Percentiles rank a stretch among this genome's conserved stretches.
Conservation (phyloP, 2,113 vertebrate species). For the Camelus dromedarius region DNA sequence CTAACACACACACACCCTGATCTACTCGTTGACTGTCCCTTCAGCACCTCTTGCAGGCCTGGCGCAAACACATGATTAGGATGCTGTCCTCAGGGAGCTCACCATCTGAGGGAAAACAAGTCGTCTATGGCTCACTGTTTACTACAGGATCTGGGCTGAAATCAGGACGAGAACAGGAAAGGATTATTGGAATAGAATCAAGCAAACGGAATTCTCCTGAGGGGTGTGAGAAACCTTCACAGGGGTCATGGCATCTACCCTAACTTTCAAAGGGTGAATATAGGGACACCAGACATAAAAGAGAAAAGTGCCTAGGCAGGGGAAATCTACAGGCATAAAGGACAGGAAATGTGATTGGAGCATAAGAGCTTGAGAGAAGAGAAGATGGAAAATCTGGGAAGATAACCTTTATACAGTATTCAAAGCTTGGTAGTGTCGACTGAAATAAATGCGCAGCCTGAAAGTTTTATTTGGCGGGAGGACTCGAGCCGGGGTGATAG, state of each 20-base stretch:
- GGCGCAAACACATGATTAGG: not conserved
- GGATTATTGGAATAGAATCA: not conserved
- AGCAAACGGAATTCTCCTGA: not conserved
- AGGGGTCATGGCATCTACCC: not conserved
- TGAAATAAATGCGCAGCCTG: too few species aligned
- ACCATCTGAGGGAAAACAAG: not conserved
- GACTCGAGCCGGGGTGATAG: too few species aligned
- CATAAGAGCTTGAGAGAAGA: not conserved
- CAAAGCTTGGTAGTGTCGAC: not conserved
- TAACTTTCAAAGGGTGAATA: not conserved
- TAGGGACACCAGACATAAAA: not conserved
- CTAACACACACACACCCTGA: not conserved
- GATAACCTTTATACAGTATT: not conserved
- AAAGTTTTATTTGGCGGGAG: too few species aligned
- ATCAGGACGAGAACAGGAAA: not conserved
- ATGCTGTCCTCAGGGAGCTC: not conserved
- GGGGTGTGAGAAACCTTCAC: not conserved
- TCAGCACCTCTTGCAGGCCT: not conserved
- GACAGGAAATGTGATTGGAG: not conserved
- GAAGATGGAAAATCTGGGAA: not conserved
- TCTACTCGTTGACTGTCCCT: not conserved
- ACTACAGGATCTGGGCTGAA: not conserved
- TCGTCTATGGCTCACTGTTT: not conserved
- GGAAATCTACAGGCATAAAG: not conserved
- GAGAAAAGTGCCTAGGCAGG: not conserved